Evolutionary conservation across 1,140 invertebrate species (phyloP).

Genomic region (Meloidogyne exigua): DNA sequence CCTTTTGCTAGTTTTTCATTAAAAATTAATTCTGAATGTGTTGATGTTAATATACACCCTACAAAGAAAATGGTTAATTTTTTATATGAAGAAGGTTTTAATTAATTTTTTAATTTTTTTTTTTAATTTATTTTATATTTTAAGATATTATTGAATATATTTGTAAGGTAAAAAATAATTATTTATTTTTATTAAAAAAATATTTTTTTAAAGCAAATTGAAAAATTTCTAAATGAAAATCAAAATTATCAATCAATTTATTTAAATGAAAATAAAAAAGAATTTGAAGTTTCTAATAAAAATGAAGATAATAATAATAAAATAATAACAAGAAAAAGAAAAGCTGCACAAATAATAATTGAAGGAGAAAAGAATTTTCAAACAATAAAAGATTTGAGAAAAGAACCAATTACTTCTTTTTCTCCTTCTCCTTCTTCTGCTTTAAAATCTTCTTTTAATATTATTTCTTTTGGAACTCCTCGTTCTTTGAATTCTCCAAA

Average conservation of each 20-base stretch:
- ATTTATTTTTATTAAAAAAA: too few species aligned
- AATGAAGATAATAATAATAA: background rate
- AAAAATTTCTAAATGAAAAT: background rate
- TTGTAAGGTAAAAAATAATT: background rate
- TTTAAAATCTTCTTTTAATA: background rate
- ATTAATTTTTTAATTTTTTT: background rate
- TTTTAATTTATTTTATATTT: too few species aligned
- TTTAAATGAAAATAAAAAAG: background rate
- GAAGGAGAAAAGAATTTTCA: background rate
- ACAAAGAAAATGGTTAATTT: slow-evolving; percentile 50
- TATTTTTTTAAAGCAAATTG: background rate
- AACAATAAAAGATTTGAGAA: background rate
- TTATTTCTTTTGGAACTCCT: background rate
- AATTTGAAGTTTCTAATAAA: background rate
- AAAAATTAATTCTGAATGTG: slow-evolving; percentile 43
- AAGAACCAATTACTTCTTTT: background rate
- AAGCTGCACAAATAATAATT: background rate
- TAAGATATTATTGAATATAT: slow-evolving; percentile 1
- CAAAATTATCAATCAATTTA: background rate
- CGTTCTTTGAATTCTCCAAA: background rate
- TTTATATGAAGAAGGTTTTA: slow-evolving; percentile 44
- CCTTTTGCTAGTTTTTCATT: slow-evolving; percentile 46
- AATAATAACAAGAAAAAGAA: background rate
- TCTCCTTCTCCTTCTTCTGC: background rate
- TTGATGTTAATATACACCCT: slow-evolving; percentile 57